These are phyloP conservation scores for Chelonus formosanus DNA, from an alignment of 2,888 invertebrate species.

Conservation along the genomic window DNA sequence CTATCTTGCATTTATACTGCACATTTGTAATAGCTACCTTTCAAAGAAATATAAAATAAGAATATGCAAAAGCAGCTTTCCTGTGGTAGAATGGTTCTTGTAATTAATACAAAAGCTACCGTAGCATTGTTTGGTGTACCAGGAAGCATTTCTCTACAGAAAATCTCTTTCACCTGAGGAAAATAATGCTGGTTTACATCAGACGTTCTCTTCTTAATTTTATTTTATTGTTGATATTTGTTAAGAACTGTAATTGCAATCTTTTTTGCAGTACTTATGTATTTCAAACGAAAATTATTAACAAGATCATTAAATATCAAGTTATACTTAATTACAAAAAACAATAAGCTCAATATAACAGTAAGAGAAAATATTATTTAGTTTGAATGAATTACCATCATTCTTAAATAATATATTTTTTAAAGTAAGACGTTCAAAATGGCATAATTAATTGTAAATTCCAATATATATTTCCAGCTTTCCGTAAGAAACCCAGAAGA, in stretches of 20 bases:
- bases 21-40: conserved; percentile 14
- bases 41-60: conserved; percentile 45
- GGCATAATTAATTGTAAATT: conserved; percentile 24
- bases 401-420: too few relatives aligned
- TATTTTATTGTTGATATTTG: conserved; percentile 12
- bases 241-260: neutral
- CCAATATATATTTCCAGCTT: conserved; percentile 15
- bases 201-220: conserved; percentile 12
- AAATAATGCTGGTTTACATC: conserved; percentile 4
- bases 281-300: too few relatives aligned
- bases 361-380: too few relatives aligned
- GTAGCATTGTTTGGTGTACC: conserved; percentile 22
- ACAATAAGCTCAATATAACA: too few relatives aligned
- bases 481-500: conserved; percentile 22
- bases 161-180: conserved; percentile 28
- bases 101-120: conserved; percentile 44
- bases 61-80: conserved; percentile 51
- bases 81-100: conserved; percentile 42
- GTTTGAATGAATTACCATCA: too few relatives aligned
- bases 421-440: too few relatives aligned
- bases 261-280: too few relatives aligned
- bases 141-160: conserved; percentile 25
- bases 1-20: neutral
- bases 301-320: too few relatives aligned
- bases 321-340: too few relatives aligned